Evolutionary conservation across 2,888 invertebrate species (phyloP).

Genomic region (Brassicogethes aeneus): DNA sequence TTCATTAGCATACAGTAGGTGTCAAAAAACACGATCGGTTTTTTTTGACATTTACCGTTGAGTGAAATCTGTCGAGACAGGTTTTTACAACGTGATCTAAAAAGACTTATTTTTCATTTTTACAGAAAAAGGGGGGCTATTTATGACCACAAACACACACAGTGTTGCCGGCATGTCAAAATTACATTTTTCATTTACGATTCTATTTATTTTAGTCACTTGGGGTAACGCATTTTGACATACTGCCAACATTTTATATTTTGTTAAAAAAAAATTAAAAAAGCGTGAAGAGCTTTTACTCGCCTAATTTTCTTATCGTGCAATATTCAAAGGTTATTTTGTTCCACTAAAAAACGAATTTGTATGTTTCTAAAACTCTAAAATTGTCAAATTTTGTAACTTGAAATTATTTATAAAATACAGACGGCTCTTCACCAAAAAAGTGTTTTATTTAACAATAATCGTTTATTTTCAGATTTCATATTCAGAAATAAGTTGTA

Average conservation of each 20-base stretch:
- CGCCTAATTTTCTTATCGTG: too few species aligned
- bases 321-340: too few species aligned
- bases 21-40: neutral
- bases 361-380: too few species aligned
- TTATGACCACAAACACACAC: slow-evolving; percentile 20
- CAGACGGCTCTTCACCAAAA: too few species aligned
- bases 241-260: slow-evolving; percentile 26
- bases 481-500: too few species aligned
- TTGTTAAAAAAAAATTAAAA: slow-evolving; percentile 31
- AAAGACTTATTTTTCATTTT: slow-evolving; percentile 18
- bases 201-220: slow-evolving; percentile 21
- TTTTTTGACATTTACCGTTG: neutral
- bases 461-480: too few species aligned
- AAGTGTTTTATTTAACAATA: too few species aligned
- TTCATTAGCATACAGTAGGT: too few species aligned
- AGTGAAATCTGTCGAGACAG: neutral
- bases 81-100: slow-evolving; percentile 14
- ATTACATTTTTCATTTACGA: slow-evolving; percentile 18
- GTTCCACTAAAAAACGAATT: too few species aligned
- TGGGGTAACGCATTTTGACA: slow-evolving; percentile 32
- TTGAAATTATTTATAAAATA: too few species aligned
- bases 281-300: slow-evolving; percentile 24
- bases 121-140: slow-evolving; percentile 21
- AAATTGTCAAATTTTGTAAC: too few species aligned
- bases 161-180: slow-evolving; percentile 24